Evolutionary conservation across 1,140 invertebrate species (phyloP).

Genomic region (Tenebrio molitor): DNA sequence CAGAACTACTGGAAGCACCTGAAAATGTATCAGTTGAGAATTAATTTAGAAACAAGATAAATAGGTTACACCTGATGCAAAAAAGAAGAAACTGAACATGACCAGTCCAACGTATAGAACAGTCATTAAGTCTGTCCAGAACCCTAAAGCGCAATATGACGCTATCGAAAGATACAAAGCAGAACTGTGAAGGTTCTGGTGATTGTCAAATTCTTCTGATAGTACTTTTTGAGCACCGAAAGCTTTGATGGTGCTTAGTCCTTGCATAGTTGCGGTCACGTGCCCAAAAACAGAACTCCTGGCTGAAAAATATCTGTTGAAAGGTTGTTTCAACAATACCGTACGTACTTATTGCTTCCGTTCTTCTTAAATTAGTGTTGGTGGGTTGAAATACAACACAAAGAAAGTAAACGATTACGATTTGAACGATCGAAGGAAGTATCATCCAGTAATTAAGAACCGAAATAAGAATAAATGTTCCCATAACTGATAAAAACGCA

Average conservation of each 20-base stretch:
- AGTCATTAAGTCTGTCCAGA: slow-evolving; percentile 84
- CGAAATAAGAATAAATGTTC: too few species aligned
- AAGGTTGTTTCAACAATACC: too few species aligned
- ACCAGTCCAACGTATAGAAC: slow-evolving; percentile 80
- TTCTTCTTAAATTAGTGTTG: too few species aligned
- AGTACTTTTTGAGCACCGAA: slow-evolving; percentile 81
- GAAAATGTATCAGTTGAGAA: background rate
- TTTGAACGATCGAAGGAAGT: too few species aligned
- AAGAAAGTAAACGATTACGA: too few species aligned
- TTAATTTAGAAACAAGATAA: background rate
- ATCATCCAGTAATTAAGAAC: too few species aligned
- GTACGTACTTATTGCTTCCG: too few species aligned
- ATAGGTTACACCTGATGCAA: background rate
- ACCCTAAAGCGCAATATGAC: slow-evolving; percentile 79
- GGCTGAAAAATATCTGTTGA: too few species aligned
- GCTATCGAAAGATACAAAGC: slow-evolving; percentile 77
- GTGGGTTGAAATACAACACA: too few species aligned
- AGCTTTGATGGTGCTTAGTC: slow-evolving; percentile 90
- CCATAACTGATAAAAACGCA: too few species aligned
- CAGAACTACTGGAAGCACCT: slow-evolving; percentile 66
- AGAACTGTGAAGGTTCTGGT: slow-evolving; percentile 75
- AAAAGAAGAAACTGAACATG: slow-evolving; percentile 76
- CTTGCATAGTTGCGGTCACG: slow-evolving; percentile 89
- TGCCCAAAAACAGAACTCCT: slow-evolving; percentile 90
- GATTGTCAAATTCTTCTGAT: slow-evolving; percentile 64